Evolutionary conservation across 2,113 vertebrate species (phyloP), one percentile per base, ranked within the genome.

Genomic region (Geococcyx californianus): DNA sequence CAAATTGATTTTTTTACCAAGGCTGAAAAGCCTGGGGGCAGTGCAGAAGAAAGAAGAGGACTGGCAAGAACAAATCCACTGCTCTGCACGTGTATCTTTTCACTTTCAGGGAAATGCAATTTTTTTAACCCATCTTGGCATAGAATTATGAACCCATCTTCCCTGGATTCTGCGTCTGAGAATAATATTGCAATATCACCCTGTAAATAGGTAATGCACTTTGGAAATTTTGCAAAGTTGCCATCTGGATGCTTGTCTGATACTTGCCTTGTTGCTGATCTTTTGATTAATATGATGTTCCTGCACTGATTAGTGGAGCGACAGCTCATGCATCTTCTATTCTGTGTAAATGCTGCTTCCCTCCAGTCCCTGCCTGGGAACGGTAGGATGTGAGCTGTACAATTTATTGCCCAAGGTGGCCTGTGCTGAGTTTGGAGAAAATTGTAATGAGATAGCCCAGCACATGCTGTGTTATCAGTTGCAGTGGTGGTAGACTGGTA

Each of bases 241-340:
- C 69, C 87, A 80, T 87, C 84, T 91, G 90, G 69, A 76, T 82
- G 10, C 45, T 79, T 70, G 59, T 23, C 55, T 81, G 89, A 59
- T 51, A 28, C 33, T 36, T 78, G 59, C 73, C 58, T 92, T 40
- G 40, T 70, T 91, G 63, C 77, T 85, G 89, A 69, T 94, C 40
- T 85, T 86, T 90, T 95, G 94, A 94, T 92, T 92, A 87, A 84
- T 94, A 68, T 17, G 63, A 75, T 79, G 78, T 77, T 93, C 85
- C 85, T 38, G 67, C 38, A 38, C 73, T 89, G 78, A 91, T 93
- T 56, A 87, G 69, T 34, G 62, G 75, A 77, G 69, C 7, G 38
- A 92, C 94, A 97, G 94, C 95, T 94, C 83, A 38, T 96, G 86
- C 31, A 87, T 97, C 87, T 97, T 75, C 28, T 94, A 45, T 78